Base-by-base conservation (phyloP, 2,888 invertebrate species). In the Calameuta filiformis region DNA sequence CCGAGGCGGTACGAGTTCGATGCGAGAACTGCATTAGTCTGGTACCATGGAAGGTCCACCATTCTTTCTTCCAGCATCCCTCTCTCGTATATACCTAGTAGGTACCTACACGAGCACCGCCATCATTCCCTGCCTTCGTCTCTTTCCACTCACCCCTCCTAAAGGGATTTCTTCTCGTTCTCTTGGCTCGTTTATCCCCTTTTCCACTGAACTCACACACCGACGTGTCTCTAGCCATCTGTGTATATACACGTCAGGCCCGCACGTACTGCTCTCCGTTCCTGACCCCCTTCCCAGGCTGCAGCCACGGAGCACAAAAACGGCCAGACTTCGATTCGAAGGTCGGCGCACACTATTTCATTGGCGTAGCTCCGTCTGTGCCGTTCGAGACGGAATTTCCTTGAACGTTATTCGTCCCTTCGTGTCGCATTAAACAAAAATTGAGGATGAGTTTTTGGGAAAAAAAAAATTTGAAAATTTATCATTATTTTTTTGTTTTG, bases 241-340 rank as follows among this genome's bases (percentile, higher is more conserved):
- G 23, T 56, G 40, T 56, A 56, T 56, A 56, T 15, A 56, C 23
- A 34, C 73, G 74, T n/a, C 75, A 77, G 77, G 80, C 76, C 78
- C 78, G 79, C 79, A 79, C 79, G 79, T 77, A 80, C 75, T 84
- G 81, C 80, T 76, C 77, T 80, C 81, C 79, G 76, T 77, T 68
- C 68, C 79, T 80, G 82, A 78, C 79, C 79, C 78, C 81, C 71
- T 71, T 71, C 81, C 81, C 82, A 83, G 82, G 78, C 76, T 80
- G 79, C 74, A 75, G 83, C 85, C 82, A 84, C 86, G 85, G 83
- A 80, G 88, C 85, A 87, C 86, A 89, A 90, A 89, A 90, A 90
- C 89, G 86, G 86, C 85, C 87, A 84, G 88, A 85, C 88, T 86
- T 85, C 87, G 88, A 89, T 89, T 88, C 90, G 89, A 90, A 90